Evolutionary conservation across 1,140 invertebrate species (phyloP).

Genomic region (Mesaphorura yosii): DNA sequence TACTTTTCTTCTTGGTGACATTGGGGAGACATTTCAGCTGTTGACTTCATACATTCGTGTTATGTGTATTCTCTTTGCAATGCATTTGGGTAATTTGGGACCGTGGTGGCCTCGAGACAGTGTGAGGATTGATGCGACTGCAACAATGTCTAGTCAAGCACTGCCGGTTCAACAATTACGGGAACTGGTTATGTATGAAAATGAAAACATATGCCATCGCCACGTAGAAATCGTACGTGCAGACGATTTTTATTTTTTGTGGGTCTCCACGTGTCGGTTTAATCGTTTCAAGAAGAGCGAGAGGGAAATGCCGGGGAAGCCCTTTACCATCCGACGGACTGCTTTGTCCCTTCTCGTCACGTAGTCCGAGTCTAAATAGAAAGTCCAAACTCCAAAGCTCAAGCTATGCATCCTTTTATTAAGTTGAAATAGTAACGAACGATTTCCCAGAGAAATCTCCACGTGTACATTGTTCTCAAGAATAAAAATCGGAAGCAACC

Average conservation of each 20-base stretch:
- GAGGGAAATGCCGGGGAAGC: not conserved
- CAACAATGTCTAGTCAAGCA: not conserved
- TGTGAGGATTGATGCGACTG: no score
- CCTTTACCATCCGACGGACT: not conserved
- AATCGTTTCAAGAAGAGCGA: no score
- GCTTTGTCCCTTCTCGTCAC: not conserved
- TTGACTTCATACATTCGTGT: not conserved
- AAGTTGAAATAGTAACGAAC: not conserved
- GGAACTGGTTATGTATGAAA: not conserved
- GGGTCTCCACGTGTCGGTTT: not conserved
- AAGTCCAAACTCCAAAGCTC: not conserved
- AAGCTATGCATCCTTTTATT: not conserved
- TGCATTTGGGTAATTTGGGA: no score
- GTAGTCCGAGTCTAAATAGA: not conserved
- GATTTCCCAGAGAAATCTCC: no score
- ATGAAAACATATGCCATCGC: not conserved
- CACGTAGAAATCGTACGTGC: not conserved
- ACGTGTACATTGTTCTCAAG: not conserved
- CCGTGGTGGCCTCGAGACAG: no score
- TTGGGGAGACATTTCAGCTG: not conserved
- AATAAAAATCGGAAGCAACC: not conserved
- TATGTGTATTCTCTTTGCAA: not conserved
- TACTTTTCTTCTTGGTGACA: not conserved
- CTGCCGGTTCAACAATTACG: not conserved
- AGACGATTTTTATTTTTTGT: not conserved